A percentile compares a stretch with the other conserved stretches of the same genome.
phyloP scores from a whole-genome alignment of 2,888 invertebrate species.

The Clostera curtula region DNA sequence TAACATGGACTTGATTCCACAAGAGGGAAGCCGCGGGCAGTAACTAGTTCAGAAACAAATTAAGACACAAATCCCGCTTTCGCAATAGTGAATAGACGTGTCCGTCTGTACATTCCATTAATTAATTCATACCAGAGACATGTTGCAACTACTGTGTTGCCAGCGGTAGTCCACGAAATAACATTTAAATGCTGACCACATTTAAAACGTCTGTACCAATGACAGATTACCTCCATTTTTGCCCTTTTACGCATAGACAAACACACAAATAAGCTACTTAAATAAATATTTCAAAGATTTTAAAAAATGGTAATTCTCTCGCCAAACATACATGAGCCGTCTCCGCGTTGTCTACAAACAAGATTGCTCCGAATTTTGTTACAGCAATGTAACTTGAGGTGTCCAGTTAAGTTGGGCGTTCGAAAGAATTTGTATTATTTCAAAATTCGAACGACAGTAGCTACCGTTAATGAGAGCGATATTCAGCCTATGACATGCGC shows the following conservation, averaged over 20 bases:
- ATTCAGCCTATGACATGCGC: constrained; percentile 17
- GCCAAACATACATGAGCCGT: constrained; percentile 19
- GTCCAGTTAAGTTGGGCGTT: constrained; percentile 11
- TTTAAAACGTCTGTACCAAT: constrained; percentile 25
- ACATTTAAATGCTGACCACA: constrained; percentile 10
- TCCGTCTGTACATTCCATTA: too few species aligned
- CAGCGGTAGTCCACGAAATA: constrained; percentile 2
- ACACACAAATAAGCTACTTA: constrained; percentile 55
- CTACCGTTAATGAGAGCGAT: constrained; percentile 19
- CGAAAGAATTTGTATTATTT: too few species aligned
- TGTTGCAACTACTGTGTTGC: neutral
- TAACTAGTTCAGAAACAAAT: too few species aligned
- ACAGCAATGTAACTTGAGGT: constrained; percentile 6
- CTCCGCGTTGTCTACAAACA: constrained; percentile 7
- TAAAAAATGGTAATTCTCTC: constrained; percentile 41
- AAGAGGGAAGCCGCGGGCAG: too few species aligned
- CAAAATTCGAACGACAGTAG: too few species aligned
- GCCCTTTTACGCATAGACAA: constrained; percentile 42
- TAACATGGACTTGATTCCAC: too few species aligned
- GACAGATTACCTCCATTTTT: constrained; percentile 37
- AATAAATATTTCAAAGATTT: constrained; percentile 51
- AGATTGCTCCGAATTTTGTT: constrained; percentile 5
- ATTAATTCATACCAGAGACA: too few species aligned
- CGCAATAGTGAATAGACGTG: neutral
- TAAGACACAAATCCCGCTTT: too few species aligned